These are phyloP conservation scores for Apocheima hispidaria DNA, from an alignment of 2,888 invertebrate genomes.

Conservation along the genomic window DNA sequence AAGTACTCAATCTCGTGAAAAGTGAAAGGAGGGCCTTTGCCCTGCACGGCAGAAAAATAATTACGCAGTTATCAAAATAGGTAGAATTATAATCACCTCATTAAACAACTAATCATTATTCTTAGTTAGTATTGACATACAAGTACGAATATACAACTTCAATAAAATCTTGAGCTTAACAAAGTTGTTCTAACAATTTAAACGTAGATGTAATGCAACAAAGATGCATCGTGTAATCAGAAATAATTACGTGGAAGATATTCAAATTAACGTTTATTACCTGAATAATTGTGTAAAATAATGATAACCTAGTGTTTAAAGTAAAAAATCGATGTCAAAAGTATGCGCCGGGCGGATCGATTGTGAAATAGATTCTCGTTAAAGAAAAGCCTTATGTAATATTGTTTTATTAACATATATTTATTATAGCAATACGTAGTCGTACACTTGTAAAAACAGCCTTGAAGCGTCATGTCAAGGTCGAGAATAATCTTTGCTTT, in stretches of 20 bases:
- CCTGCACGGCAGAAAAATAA: neutral
- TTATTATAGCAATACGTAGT: conserved; percentile 49
- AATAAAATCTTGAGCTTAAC: neutral
- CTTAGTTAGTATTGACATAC: neutral
- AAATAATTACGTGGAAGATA: conserved; percentile 10
- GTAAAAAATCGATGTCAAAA: conserved; percentile 26
- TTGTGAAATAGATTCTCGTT: conserved; percentile 36
- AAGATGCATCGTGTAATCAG: conserved; percentile 17
- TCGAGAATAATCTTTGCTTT: conserved; percentile 52
- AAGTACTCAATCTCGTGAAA: too few species aligned
- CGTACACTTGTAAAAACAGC: conserved; percentile 51
- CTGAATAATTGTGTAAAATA: conserved; percentile 22
- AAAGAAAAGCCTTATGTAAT: conserved; percentile 47
- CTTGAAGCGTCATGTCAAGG: conserved; percentile 71
- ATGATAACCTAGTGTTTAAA: conserved; percentile 18
- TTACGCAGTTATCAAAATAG: neutral
- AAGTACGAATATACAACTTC: neutral
- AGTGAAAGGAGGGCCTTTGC: too few species aligned
- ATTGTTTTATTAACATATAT: conserved; percentile 47
- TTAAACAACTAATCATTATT: neutral
- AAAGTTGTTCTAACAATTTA: conserved; percentile 6
- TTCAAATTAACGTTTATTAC: conserved; percentile 18
- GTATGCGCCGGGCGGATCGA: conserved; percentile 23
- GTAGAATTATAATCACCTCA: neutral
- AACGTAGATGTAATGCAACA: conserved; percentile 16